Conservation (phyloP, 2,797 vertebrate species). For the Acrocephalus scirpaceus region DNA sequence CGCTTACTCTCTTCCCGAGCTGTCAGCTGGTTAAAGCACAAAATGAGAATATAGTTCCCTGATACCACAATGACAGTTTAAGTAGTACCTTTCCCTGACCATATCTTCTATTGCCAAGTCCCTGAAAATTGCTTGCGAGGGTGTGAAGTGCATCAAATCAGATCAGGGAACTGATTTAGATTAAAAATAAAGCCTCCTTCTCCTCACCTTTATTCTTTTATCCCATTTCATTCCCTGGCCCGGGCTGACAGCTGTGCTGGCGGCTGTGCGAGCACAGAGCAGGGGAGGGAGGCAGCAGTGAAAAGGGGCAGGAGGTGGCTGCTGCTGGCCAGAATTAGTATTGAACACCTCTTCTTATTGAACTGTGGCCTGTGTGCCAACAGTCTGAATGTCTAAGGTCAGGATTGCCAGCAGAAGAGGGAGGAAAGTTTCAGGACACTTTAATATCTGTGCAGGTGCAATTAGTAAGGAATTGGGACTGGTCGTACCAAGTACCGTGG, state of each 20-base stretch:
- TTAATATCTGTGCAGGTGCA: background rate
- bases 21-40: conserved; percentile 16
- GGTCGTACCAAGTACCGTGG: background rate
- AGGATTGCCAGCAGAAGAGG: background rate
- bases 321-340: background rate
- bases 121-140: conserved; percentile 15
- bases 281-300: background rate
- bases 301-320: background rate
- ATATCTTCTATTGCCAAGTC: background rate
- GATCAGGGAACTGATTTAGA: conserved; percentile 1
- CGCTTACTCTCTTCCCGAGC: background rate
- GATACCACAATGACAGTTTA: background rate
- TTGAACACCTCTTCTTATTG: background rate
- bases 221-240: background rate
- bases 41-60: background rate
- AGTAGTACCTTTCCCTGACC: conserved; percentile 26
- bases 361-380: background rate
- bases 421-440: background rate
- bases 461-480: background rate
- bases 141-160: conserved; percentile 41
- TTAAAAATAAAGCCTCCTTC: conserved; percentile 3
- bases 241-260: background rate
- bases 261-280: fast-evolving
- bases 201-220: background rate
- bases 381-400: background rate